Evolutionary conservation across 2,888 invertebrate genomes (phyloP).

Genomic region (Psylliodes chrysocephalus): DNA sequence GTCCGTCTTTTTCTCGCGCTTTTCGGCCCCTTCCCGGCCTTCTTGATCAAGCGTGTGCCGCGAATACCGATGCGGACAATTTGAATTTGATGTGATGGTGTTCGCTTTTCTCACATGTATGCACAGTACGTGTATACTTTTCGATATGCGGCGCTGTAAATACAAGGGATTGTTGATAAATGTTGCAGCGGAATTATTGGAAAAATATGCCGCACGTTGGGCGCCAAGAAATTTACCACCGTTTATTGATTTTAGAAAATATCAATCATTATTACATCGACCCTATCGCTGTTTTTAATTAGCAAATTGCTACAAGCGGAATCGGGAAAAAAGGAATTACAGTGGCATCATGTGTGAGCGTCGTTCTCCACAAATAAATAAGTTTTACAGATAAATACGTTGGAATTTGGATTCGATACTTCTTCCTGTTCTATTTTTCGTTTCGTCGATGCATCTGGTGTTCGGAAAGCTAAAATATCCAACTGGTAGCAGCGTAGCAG

Average conservation of each 20-base stretch:
- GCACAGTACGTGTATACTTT: constrained; percentile 26
- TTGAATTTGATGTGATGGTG: constrained; percentile 47
- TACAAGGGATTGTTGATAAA: constrained; percentile 12
- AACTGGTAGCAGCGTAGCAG: not conserved
- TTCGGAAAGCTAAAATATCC: not conserved
- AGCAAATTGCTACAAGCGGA: too few relatives aligned
- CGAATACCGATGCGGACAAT: constrained; percentile 47
- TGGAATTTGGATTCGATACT: not conserved
- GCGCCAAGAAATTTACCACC: too few relatives aligned
- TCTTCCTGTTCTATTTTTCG: not conserved
- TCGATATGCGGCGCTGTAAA: constrained; percentile 6
- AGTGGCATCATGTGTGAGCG: not conserved
- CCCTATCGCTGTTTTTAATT: too few relatives aligned
- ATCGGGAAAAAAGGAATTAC: too few relatives aligned
- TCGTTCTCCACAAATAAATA: not conserved
- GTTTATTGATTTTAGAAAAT: too few relatives aligned
- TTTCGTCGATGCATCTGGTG: not conserved
- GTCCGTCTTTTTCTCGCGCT: constrained; percentile 21
- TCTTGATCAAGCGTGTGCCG: constrained; percentile 38
- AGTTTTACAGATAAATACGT: not conserved
- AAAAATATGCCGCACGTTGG: too few relatives aligned
- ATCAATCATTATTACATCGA: too few relatives aligned
- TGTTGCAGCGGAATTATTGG: too few relatives aligned
- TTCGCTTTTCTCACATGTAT: constrained; percentile 34
- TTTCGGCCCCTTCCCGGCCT: constrained; percentile 19